Evolutionary conservation across 2,888 invertebrate species (phyloP).

Genomic region (Dione vanillae): DNA sequence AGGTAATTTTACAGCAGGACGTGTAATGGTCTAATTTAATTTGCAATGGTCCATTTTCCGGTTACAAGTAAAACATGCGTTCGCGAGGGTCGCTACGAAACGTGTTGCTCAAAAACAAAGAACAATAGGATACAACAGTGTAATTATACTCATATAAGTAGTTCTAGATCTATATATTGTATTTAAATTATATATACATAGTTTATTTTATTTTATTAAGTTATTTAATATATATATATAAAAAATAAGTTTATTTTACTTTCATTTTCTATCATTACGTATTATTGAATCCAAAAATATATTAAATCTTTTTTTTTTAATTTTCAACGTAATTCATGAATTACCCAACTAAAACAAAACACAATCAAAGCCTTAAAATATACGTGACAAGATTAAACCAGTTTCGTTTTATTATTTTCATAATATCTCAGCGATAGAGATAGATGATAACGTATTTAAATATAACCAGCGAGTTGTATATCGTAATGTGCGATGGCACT

Average conservation of each 20-base stretch:
- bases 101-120: constrained; percentile 6
- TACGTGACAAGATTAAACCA: constrained; percentile 29
- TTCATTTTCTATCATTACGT: too few species aligned
- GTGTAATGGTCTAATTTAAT: background rate
- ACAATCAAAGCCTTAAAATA: constrained; percentile 24
- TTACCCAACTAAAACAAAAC: constrained; percentile 21
- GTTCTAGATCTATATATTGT: background rate
- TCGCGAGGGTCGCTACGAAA: background rate
- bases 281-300: background rate
- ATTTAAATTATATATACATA: background rate
- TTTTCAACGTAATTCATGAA: background rate
- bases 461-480: constrained; percentile 13
- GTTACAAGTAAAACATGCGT: background rate
- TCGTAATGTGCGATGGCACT: constrained; percentile 31
- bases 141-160: background rate
- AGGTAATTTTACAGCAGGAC: background rate
- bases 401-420: constrained; percentile 5
- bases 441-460: constrained; percentile 30
- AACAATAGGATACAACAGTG: background rate
- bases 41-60: background rate
- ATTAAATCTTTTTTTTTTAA: too few species aligned
- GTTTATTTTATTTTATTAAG: too few species aligned
- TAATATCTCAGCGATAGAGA: constrained; percentile 14
- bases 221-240: too few species aligned
- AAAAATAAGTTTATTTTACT: too few species aligned